Evolutionary conservation across 2,113 vertebrate genomes (phyloP).

Genomic region (Machaerirhynchus nigripectus): DNA sequence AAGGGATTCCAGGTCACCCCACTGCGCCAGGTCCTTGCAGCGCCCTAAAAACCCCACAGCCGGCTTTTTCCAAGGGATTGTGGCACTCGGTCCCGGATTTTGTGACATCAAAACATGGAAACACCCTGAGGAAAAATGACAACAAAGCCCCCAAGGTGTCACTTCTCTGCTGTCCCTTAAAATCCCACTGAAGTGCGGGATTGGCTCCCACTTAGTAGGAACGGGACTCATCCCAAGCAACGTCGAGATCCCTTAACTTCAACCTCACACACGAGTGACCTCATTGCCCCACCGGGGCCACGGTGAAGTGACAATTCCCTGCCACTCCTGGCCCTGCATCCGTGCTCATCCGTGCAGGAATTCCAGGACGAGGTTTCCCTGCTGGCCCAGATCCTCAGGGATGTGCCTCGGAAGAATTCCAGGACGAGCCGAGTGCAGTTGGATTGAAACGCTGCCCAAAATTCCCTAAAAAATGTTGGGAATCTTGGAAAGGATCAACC

Average conservation of each 20-base stretch:
- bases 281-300: background rate
- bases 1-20: background rate
- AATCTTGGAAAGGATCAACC: background rate
- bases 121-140: fast-evolving
- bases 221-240: background rate
- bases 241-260: slow-evolving; percentile 22
- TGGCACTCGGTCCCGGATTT: fast-evolving
- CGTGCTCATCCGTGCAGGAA: background rate
- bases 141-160: background rate
- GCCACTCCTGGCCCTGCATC: background rate
- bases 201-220: background rate
- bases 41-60: fast-evolving
- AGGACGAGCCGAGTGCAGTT: background rate
- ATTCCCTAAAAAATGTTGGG: background rate
- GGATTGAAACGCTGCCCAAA: background rate
- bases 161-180: background rate
- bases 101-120: background rate
- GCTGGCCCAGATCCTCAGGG: background rate
- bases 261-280: background rate
- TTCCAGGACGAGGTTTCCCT: fast-evolving
- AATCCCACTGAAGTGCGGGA: fast-evolving
- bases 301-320: background rate
- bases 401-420: background rate
- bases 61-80: background rate
- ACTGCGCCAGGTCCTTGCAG: background rate